Evolutionary conservation across 2,113 vertebrate genomes (phyloP), one percentile per base, ranked within the genome.

Genomic region (Otocyon megalotis): DNA sequence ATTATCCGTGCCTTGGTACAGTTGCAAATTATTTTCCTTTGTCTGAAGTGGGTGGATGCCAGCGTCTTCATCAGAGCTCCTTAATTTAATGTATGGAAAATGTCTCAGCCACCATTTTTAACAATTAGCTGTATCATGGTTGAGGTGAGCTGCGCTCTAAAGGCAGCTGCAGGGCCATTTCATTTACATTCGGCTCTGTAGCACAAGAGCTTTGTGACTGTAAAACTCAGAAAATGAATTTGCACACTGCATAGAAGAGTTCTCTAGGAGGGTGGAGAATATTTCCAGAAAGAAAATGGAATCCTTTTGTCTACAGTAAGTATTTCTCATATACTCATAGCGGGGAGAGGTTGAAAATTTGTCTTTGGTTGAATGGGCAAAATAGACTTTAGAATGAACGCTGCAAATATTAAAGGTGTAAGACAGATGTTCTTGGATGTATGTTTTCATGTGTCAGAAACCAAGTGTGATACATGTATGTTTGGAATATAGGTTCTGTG

Each of bases 291-390:
- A 98, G 93, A 98, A 98, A 98, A 99, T 98, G 98, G 98, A 99
- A 99, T 98, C 98, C 99, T 99, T 99, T 99, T 99, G 98, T 99
- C 98, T 99, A 96, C 69, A 13, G 96, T 98, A 97, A 98, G 98
- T 98, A 97, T 98, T 98, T 94, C 93, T 95, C 89, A 92, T 30
- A 50, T 83, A 54, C 67, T 1, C 1, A 37, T 93, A 85, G 0
- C 48, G 69, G 90, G 97, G 81, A 97, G 89, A 99, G 98, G 97
- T 98, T 98, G 97, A 96, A 95, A 98, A 97, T 92, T 81, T 93
- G 50, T 88, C 58, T 97, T 94, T 90, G 72, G 85, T 88, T 84
- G 65, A 65, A n/a, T 60, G 67, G 77, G 72, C 72, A 87, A 96
- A 98, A 98, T 56, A 94, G 81, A 83, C 69, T 96, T 97, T 94